Percentiles rank a stretch among this genome's conserved stretches.
These are phyloP conservation scores for Orthonychiurus folsomi DNA, from an alignment of 2,888 invertebrate species.

Conservation along the genomic window DNA sequence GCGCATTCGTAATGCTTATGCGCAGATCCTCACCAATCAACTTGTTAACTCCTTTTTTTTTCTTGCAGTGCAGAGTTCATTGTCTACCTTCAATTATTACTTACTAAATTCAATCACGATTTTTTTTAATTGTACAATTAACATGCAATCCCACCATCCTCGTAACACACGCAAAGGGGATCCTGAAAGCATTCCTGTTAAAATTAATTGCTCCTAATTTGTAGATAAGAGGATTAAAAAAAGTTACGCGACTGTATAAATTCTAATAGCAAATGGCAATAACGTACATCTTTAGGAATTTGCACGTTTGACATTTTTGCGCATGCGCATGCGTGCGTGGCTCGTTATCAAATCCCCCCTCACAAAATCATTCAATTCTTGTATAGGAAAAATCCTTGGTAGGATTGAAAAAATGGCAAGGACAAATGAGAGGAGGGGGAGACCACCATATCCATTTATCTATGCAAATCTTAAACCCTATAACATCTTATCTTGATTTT, in stretches of 20 bases:
- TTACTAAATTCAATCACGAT: not conserved
- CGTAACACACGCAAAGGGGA: too few species aligned
- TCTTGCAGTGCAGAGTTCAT: too few species aligned
- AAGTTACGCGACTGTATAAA: too few species aligned
- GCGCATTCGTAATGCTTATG: too few species aligned
- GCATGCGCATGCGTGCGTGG: not conserved
- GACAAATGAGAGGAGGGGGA: not conserved
- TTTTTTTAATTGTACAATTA: not conserved
- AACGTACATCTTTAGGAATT: too few species aligned
- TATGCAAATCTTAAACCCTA: conserved; percentile 1
- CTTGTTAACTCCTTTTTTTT: too few species aligned
- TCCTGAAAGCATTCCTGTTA: not conserved
- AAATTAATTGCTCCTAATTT: too few species aligned
- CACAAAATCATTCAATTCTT: not conserved
- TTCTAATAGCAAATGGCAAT: too few species aligned
- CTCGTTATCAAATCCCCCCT: not conserved
- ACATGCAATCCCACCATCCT: not conserved
- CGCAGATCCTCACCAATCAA: too few species aligned
- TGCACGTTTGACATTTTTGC: not conserved
- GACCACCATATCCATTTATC: not conserved
- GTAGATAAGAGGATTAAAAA: too few species aligned
- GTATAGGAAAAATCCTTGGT: not conserved
- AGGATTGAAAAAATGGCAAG: not conserved
- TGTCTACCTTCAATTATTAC: too few species aligned
- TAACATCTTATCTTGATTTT: not conserved